phyloP scores from a whole-genome alignment of 30 jellyfish, hydroid and myxozoan genomes.

The Aurelia coerulea region DNA sequence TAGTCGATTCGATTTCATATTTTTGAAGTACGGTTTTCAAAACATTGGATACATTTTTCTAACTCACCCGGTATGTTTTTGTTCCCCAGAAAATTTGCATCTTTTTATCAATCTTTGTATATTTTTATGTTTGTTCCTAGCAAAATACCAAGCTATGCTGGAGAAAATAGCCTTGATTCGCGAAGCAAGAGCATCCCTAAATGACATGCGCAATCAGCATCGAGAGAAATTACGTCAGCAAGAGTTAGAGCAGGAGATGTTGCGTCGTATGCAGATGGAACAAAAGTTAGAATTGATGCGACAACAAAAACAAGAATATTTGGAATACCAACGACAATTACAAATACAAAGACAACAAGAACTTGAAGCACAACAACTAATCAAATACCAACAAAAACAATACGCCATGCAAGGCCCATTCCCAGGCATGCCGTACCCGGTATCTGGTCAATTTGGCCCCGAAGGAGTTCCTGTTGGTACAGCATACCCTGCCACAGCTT shows the following conservation, averaged over 20 bases:
- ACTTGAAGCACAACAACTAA: constrained; percentile 87
- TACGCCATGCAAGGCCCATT: constrained; percentile 21
- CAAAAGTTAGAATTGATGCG: constrained; percentile 97
- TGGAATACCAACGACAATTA: constrained; percentile 93
- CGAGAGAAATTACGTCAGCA: constrained; percentile 93
- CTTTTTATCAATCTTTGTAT: no score
- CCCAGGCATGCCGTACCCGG: constrained; percentile 26
- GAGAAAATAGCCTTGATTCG: constrained; percentile 90
- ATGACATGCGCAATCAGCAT: constrained; percentile 96
- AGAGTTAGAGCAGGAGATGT: constrained; percentile 98
- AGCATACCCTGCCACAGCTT: constrained; percentile 16
- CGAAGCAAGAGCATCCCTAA: constrained; percentile 94
- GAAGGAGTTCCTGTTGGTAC: constrained; percentile 16
- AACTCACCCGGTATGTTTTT: no score
- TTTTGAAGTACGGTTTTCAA: no score
- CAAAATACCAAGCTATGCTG: constrained; percentile 96
- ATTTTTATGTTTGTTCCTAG: constrained; percentile 12
- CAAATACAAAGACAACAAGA: constrained; percentile 97
- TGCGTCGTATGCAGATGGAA: constrained; percentile 99
- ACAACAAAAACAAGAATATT: constrained; percentile 97
- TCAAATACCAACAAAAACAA: constrained; percentile 82
- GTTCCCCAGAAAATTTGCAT: no score
- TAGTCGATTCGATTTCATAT: no score
- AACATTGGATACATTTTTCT: no score
- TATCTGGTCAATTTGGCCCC: constrained; percentile 24